Evolutionary conservation across 2,888 invertebrate species (phyloP), one percentile per base, ranked within the genome.

Genomic region (Aphodius sticticus): DNA sequence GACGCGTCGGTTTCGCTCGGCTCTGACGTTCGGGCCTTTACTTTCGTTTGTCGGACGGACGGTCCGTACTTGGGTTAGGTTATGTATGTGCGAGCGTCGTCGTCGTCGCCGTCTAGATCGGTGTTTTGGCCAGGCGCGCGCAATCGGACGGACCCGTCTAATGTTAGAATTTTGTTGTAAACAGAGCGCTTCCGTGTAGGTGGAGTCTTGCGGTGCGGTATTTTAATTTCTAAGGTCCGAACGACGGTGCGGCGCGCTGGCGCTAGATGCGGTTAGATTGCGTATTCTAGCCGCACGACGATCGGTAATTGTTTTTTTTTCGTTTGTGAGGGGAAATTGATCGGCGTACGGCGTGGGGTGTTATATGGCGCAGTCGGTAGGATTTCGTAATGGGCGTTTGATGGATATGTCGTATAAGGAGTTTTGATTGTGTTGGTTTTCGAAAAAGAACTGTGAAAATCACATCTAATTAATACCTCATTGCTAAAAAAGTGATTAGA

Each of bases 61-160:
- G 26, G 85, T 86, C 82, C 84, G 83, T 84, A 84, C 86, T 86
- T 86, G 86, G 82, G 86, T 85, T 89, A 53, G 87, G 86, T 84
- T 88, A 85, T 26, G 69, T 69, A 35, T 70, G 77, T 16, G 77
- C 6, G 35, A 35, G 37, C 75, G 88, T 85, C 75, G 83, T 79
- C 75, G 84, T 81, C 70, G 86, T 77, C 70, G 71, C 76, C 38
- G 38, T 12, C 74, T 26, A 69, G 69, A 70, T 69, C 38, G 36
- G 69, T 78, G 15, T 38, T n/a, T 77, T 70, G 70, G 70, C 77
- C 14, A 69, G 16, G 53, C 35, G 71, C 35, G 37, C 15, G 75
- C 77, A 16, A 72, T 15, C 78, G 77, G 69, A 12, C 53, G 69
- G 16, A 16, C 16, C 4, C 53, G 53, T 53, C 53, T 53, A 53